Percentiles rank a stretch among this genome's conserved stretches.
Conservation (phyloP, 2,888 invertebrate genomes). For the Leptinotarsa juncta region DNA sequence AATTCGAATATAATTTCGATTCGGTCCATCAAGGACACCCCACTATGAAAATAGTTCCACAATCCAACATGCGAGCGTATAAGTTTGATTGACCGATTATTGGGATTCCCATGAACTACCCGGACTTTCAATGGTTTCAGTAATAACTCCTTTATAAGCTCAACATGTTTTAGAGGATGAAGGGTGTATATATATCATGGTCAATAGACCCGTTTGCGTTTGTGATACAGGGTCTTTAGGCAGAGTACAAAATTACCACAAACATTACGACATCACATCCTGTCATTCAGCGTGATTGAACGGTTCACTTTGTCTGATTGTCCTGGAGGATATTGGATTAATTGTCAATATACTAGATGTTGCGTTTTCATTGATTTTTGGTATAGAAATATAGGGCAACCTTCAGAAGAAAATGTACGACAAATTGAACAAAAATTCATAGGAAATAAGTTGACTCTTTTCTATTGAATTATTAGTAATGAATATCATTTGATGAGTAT, state of each 20-base stretch:
- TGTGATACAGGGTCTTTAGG: constrained; percentile 18
- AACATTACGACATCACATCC: constrained; percentile 18
- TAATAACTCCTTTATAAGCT: constrained; percentile 38
- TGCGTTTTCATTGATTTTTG: not conserved
- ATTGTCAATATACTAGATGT: constrained; percentile 20
- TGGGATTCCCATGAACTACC: constrained; percentile 40
- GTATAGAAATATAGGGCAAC: too few species aligned
- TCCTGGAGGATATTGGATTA: constrained; percentile 17
- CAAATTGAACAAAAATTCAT: too few species aligned
- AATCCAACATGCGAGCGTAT: constrained; percentile 23
- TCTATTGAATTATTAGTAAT: too few species aligned
- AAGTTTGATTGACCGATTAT: constrained; percentile 37
- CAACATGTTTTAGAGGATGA: constrained; percentile 32
- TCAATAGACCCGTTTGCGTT: constrained; percentile 18
- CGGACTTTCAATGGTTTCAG: constrained; percentile 40
- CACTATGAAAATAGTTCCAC: constrained; percentile 7
- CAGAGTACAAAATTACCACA: constrained; percentile 1
- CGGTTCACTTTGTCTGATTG: constrained; percentile 19
- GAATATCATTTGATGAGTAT: too few species aligned
- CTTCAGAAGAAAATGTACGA: too few species aligned
- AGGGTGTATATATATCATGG: constrained; percentile 31
- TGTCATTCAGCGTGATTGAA: not conserved
- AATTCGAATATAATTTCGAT: constrained; percentile 25
- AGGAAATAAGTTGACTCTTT: too few species aligned
- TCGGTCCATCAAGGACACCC: constrained; percentile 19